Evolutionary conservation across 2,797 vertebrate genomes (phyloP).

Genomic region (Odontamblyopus lacepedii): DNA sequence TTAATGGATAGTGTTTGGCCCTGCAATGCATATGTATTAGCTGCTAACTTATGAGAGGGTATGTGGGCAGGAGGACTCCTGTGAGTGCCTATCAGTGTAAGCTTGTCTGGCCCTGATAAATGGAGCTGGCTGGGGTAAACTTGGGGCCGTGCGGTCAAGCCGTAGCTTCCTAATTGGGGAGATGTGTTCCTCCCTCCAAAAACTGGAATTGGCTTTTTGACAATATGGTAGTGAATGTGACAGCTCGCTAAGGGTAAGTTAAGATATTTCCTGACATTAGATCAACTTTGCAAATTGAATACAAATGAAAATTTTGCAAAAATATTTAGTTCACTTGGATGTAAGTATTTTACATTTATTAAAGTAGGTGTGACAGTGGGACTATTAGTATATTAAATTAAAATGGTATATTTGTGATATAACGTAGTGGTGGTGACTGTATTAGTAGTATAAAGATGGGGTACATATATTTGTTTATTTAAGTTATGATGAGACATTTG

Average conservation of each 20-base stretch:
- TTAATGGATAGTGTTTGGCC: conserved; percentile 53
- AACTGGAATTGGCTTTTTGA: conserved; percentile 39
- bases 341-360: not conserved
- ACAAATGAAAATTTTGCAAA: too few relatives aligned
- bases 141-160: conserved; percentile 29
- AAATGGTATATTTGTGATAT: not conserved
- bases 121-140: conserved; percentile 30
- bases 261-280: not conserved
- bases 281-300: not conserved
- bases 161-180: conserved; percentile 43
- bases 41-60: conserved; percentile 38
- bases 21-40: conserved; percentile 58
- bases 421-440: not conserved
- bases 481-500: not conserved
- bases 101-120: conserved; percentile 47
- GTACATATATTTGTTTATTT: not conserved
- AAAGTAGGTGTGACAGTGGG: too few relatives aligned
- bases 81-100: conserved; percentile 25
- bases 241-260: not conserved
- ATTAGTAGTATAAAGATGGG: not conserved
- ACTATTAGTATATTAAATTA: not conserved
- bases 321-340: not conserved
- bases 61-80: conserved; percentile 14
- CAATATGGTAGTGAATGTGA: conserved; percentile 43
- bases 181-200: conserved; percentile 27